Percentiles rank a stretch among this genome's conserved stretches.
phyloP scores from a whole-genome alignment of 2,113 vertebrate genomes.

The Catharus fuscescens region DNA sequence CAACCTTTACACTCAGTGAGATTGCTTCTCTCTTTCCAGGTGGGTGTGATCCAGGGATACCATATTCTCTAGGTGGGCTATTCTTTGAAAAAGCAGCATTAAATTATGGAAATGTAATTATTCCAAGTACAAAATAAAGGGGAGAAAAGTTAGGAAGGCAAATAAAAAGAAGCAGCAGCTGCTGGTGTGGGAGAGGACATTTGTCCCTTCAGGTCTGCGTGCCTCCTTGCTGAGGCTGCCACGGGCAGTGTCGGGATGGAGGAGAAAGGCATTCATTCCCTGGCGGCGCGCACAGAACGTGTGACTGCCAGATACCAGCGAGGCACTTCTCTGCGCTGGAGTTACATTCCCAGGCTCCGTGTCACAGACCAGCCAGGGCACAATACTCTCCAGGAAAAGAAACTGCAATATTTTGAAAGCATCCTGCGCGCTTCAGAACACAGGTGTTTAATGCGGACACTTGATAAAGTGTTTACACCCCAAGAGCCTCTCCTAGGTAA shows the following conservation, averaged over 20 bases:
- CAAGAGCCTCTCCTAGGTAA: conserved; percentile 26
- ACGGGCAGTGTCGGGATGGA: not conserved
- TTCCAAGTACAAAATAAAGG: not conserved
- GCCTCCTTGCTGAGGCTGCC: not conserved
- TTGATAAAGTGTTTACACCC: not conserved
- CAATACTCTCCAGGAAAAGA: not conserved
- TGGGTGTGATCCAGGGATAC: not conserved
- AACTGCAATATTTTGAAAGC: conserved; percentile 47
- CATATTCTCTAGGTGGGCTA: not conserved
- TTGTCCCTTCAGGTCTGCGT: not conserved
- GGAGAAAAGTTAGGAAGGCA: not conserved
- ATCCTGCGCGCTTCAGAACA: not conserved
- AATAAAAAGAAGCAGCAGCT: not conserved
- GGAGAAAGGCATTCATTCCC: conserved; percentile 6
- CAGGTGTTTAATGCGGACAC: not conserved
- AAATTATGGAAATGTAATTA: not conserved
- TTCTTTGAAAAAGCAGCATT: not conserved
- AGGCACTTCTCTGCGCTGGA: not conserved
- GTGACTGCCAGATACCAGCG: not conserved
- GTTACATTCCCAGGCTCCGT: not conserved
- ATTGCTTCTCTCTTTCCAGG: not conserved
- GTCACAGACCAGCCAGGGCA: not conserved
- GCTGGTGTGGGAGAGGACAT: not conserved
- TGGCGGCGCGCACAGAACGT: rapidly evolving
- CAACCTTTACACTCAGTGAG: not conserved